phyloP scores from a whole-genome alignment of 2,113 vertebrate species.

The Phoxinus phoxinus region DNA sequence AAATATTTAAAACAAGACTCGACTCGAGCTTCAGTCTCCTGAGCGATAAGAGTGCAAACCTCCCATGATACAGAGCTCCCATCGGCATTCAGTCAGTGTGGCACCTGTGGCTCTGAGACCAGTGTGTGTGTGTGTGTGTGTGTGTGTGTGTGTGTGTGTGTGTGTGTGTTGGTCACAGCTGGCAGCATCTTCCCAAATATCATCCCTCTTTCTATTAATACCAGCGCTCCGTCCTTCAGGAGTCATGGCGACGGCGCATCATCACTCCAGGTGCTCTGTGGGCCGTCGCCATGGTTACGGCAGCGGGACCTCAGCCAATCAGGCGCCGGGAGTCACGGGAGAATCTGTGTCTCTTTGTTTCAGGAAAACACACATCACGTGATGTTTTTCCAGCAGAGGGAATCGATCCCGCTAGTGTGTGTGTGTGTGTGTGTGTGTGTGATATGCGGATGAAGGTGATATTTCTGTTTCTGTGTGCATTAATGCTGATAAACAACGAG shows the following conservation, averaged over 20 bases:
- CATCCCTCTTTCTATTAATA: constrained; percentile 40
- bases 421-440: background rate
- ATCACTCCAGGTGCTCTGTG: constrained; percentile 59
- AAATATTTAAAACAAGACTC: background rate
- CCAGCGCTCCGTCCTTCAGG: constrained; percentile 46
- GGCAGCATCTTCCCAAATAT: constrained; percentile 30
- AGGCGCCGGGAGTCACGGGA: constrained; percentile 30
- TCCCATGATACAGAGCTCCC: background rate
- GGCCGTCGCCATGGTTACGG: constrained; percentile 56
- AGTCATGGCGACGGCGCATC: constrained; percentile 55
- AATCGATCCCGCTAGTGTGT: constrained; percentile 1
- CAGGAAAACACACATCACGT: background rate
- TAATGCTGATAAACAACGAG: background rate
- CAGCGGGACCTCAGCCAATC: constrained; percentile 53
- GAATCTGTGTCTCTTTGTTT: background rate
- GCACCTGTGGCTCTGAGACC: constrained; percentile 33
- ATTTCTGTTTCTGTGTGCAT: background rate
- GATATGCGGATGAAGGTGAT: too few species aligned
- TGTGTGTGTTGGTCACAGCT: constrained; percentile 40
- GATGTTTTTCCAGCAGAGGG: background rate
- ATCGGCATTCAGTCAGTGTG: constrained; percentile 11
- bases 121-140: background rate
- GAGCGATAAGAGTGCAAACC: background rate
- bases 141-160: constrained; percentile 28
- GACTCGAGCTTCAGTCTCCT: background rate